phyloP scores from a whole-genome alignment of 2,888 invertebrate species.

The Idaea biselata region DNA sequence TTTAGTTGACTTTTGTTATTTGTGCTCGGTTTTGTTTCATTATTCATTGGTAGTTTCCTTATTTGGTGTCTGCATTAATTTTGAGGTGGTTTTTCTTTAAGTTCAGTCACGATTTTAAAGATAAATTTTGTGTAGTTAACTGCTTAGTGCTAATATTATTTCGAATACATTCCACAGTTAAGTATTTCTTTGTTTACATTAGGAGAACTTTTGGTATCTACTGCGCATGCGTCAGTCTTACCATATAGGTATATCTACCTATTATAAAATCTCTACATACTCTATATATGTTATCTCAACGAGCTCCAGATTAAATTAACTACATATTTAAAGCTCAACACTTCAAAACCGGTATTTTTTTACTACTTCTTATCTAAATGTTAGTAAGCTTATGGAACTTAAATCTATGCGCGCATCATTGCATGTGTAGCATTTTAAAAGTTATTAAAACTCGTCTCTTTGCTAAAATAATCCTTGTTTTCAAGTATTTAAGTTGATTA shows the following conservation, averaged over 20 bases:
- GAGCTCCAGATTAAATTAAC: conserved; percentile 11
- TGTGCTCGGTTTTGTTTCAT: not conserved
- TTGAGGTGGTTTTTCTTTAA: conserved; percentile 9
- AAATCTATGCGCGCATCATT: conserved; percentile 26
- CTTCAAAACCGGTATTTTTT: conserved; percentile 19
- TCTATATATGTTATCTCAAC: conserved; percentile 13
- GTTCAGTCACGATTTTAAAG: not conserved
- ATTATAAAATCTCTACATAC: conserved; percentile 12
- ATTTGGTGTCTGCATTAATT: not conserved
- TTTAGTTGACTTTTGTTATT: conserved; percentile 5
- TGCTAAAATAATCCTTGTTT: conserved; percentile 13
- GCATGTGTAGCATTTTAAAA: conserved; percentile 28
- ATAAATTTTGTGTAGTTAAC: not conserved
- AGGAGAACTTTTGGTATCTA: conserved; percentile 17
- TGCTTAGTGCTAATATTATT: not conserved
- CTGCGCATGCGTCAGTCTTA: conserved; percentile 25
- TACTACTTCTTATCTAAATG: conserved; percentile 16
- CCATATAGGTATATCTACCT: conserved; percentile 8
- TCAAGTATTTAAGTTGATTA: conserved; percentile 6
- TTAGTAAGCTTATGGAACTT: conserved; percentile 20
- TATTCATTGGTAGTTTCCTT: not conserved
- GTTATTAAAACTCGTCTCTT: conserved; percentile 18
- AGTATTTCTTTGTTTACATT: conserved; percentile 25
- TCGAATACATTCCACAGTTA: conserved; percentile 1
- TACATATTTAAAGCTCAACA: conserved; percentile 16